Evolutionary conservation across 2,797 vertebrate genomes (phyloP).

Genomic region (Limosa lapponica): DNA sequence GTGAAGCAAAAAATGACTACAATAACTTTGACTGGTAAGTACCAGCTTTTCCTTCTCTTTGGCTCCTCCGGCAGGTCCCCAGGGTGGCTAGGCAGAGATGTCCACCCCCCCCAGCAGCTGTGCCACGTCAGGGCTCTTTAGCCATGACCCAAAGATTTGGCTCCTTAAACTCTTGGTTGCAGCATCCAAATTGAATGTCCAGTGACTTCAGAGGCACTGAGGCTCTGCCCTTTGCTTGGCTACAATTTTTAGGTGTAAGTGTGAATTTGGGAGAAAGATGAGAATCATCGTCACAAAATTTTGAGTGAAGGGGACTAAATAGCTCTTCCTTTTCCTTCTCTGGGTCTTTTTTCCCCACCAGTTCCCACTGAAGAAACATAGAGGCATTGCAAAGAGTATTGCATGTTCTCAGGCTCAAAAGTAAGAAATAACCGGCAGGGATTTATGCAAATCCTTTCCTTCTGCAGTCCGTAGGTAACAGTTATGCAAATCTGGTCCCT

Average conservation of each 20-base stretch:
- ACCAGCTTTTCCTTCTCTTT: neutral
- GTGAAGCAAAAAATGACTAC: constrained; percentile 92
- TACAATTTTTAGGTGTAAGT: neutral
- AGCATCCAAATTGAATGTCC: neutral
- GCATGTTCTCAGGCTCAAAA: neutral
- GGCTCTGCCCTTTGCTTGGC: neutral
- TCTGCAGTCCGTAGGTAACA: neutral
- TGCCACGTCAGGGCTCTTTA: neutral
- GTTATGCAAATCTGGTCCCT: neutral
- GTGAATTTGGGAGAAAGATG: neutral
- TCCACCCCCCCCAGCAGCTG: neutral
- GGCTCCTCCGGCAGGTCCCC: rapidly evolving
- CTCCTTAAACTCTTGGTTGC: neutral
- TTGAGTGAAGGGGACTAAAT: neutral
- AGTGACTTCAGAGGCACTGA: neutral
- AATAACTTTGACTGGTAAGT: constrained; percentile 91
- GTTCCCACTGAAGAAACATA: neutral
- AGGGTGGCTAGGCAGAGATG: neutral
- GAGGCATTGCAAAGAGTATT: neutral
- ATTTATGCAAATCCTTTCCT: neutral
- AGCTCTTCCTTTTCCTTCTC: neutral
- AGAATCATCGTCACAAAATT: neutral
- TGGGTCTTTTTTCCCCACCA: neutral
- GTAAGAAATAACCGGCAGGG: neutral
- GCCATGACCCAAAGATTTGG: neutral